Evolutionary conservation across 2,113 vertebrate species (phyloP).

Genomic region (Trichechus manatus): DNA sequence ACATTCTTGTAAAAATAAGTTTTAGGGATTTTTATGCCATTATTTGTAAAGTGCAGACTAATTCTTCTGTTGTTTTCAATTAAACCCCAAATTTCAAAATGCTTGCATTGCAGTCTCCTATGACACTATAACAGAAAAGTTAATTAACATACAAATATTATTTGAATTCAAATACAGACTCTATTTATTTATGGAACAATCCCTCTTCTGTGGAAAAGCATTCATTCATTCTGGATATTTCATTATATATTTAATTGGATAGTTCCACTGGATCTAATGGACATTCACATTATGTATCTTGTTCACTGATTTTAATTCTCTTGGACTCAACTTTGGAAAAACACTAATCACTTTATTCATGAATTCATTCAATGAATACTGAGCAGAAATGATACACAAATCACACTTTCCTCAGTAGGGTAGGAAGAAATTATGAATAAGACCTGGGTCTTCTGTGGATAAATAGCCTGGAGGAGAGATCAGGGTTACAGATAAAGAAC

Average conservation of each 20-base stretch:
- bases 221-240: neutral
- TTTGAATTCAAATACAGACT: constrained; percentile 28
- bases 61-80: constrained; percentile 21
- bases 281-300: neutral
- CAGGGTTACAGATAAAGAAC: neutral
- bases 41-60: neutral
- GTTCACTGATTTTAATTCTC: neutral
- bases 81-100: constrained; percentile 42
- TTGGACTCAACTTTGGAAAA: neutral
- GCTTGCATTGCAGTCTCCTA: neutral
- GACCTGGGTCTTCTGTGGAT: neutral
- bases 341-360: neutral
- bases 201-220: neutral
- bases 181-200: neutral
- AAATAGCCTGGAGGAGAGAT: neutral
- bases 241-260: neutral
- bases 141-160: neutral
- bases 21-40: neutral
- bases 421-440: neutral
- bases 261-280: neutral
- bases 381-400: neutral
- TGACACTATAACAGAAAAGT: neutral
- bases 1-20: neutral
- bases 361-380: neutral
- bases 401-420: neutral